Evolutionary conservation across 2,888 invertebrate genomes (phyloP).

Genomic region (Hydrotaea diabolus): DNA sequence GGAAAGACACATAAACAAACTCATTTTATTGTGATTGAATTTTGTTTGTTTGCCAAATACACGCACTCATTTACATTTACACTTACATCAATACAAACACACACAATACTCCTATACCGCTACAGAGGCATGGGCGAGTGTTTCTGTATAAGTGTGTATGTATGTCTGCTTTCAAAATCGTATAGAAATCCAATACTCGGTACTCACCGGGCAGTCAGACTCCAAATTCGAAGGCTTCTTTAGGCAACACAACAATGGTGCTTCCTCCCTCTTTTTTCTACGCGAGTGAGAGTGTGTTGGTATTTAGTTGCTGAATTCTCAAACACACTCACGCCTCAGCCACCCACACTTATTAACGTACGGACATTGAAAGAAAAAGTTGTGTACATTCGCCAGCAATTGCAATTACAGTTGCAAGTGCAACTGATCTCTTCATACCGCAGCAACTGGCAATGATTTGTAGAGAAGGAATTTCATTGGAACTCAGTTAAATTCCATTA

Average conservation of each 20-base stretch:
- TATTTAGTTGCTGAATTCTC: too few relatives aligned
- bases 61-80: conserved; percentile 17
- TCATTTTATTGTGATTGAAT: conserved; percentile 67
- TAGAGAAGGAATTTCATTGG: background rate
- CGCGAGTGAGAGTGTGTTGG: too few relatives aligned
- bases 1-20: conserved; percentile 46
- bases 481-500: background rate
- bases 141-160: background rate
- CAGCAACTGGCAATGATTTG: background rate
- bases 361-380: background rate
- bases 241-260: too few relatives aligned
- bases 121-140: too few relatives aligned
- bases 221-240: too few relatives aligned
- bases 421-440: conserved; percentile 1
- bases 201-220: background rate
- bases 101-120: background rate
- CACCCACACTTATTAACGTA: too few relatives aligned
- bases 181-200: conserved; percentile 8
- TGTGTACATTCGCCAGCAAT: background rate
- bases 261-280: too few relatives aligned
- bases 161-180: background rate
- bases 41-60: conserved; percentile 49
- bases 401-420: background rate
- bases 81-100: conserved; percentile 7
- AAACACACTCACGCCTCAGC: too few relatives aligned